Percentiles rank a stretch among this genome's conserved stretches.
Evolutionary conservation across 2,113 vertebrate genomes (phyloP).

Genomic region (Oryzias melastigma): DNA sequence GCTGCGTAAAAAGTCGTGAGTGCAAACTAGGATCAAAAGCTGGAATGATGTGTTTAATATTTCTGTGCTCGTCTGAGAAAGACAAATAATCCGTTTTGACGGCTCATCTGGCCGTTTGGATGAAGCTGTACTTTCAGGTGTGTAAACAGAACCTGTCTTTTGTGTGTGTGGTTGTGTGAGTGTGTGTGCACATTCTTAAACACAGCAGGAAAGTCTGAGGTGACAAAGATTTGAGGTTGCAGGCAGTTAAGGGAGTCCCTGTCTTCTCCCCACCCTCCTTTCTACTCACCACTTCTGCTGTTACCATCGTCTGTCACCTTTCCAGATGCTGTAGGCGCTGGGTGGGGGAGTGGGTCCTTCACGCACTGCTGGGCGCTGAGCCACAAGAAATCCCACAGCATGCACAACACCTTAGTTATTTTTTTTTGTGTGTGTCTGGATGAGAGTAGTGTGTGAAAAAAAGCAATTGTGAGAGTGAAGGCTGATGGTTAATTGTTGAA

Average conservation of each 20-base stretch:
- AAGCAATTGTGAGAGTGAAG: conserved; percentile 9
- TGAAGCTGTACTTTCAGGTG: conserved; percentile 39
- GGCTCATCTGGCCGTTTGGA: conserved; percentile 25
- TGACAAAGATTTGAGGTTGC: conserved; percentile 45
- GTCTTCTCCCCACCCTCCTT: conserved; percentile 2
- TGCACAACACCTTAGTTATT: conserved; percentile 36
- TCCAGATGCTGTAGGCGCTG: conserved; percentile 36
- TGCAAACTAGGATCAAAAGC: conserved; percentile 52
- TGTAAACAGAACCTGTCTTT: conserved; percentile 10
- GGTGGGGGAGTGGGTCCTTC: conserved; percentile 15
- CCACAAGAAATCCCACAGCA: conserved; percentile 43
- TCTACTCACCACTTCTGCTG: background rate
- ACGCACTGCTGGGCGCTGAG: conserved; percentile 22
- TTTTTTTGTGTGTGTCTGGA: conserved; percentile 17
- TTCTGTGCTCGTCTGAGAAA: background rate
- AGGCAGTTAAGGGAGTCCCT: conserved; percentile 26
- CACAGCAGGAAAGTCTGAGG: conserved; percentile 22
- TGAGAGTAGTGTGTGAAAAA: conserved; percentile 23
- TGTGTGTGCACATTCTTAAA: conserved; percentile 15
- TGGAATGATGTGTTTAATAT: conserved; percentile 48
- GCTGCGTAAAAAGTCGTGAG: conserved; percentile 9
- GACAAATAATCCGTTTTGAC: conserved; percentile 16
- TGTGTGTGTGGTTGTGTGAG: background rate
- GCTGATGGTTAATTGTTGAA: background rate
- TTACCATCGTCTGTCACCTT: conserved; percentile 52